Evolutionary conservation across 2,888 invertebrate species (phyloP).

Genomic region (Chaetoderma sp.): DNA sequence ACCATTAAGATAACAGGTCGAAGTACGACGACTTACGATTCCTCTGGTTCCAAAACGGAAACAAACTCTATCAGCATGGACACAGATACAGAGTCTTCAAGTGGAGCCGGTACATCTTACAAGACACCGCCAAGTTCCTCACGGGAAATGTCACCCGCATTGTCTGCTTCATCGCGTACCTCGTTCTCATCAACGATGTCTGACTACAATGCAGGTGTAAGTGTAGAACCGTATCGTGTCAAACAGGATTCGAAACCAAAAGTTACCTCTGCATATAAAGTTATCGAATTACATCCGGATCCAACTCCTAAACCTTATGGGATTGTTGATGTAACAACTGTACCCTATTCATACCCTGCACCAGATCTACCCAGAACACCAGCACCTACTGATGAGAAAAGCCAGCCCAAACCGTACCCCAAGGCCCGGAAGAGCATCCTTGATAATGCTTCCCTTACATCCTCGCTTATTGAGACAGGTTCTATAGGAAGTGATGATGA

Average conservation of each 20-base stretch:
- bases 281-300: slow-evolving; percentile 26
- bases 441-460: not conserved
- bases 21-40: too few relatives aligned
- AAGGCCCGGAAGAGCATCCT: not conserved
- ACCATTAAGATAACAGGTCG: too few relatives aligned
- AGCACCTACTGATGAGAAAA: not conserved
- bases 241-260: slow-evolving; percentile 16
- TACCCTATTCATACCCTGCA: slow-evolving; percentile 3
- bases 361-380: slow-evolving; percentile 10
- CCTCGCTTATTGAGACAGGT: slow-evolving; percentile 2
- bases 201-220: slow-evolving; percentile 9
- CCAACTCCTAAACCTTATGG: slow-evolving; percentile 17
- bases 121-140: not conserved
- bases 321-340: slow-evolving; percentile 15
- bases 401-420: too few relatives aligned
- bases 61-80: too few relatives aligned
- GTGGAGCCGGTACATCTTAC: not conserved
- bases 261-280: slow-evolving; percentile 14
- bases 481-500: not conserved
- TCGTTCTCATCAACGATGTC: slow-evolving; percentile 18
- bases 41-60: too few relatives aligned
- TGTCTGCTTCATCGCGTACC: slow-evolving; percentile 12
- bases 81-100: too few relatives aligned
- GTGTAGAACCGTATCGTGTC: not conserved
- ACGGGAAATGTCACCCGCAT: not conserved